Evolutionary conservation across 2,888 invertebrate species (phyloP), one percentile per base, ranked within the genome.

Genomic region (Drosophila incognita): DNA sequence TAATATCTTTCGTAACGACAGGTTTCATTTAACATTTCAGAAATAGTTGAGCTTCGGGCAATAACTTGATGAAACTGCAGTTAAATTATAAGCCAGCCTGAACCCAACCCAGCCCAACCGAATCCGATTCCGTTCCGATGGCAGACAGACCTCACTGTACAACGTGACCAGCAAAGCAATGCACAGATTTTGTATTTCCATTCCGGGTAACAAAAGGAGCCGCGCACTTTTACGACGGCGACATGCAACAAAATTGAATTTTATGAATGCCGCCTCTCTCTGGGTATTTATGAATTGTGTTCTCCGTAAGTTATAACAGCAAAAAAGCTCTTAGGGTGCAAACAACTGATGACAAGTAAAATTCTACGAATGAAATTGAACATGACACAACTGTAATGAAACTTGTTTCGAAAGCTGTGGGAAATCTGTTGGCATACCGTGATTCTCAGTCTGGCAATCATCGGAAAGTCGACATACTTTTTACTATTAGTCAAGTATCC

Each of bases 231-330:
- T 91, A 90, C 80, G 91, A 85, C 83, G 72, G 83, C 83, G 70
- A 74, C 87, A 87, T 87, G 89, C 87, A 89, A 87, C 89, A 87
- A 87, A 90, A 87, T 90, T 87, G 85, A 85, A 87, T 90, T 87
- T 90, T 89, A 83, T 89, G 83, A 89, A 83, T 83, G 78, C 69
- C 69, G 27, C 51, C 51, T 36, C 61, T 36, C 58, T 54, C 24
- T 57, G 70, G 69, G 74, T 85, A 89, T 89, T 85, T 89, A 89
- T 85, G 85, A 89, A 85, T 85, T 86, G 81, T 86, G 78, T 81
- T 85, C 76, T 59, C 54, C 66, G 64, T 38, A 57, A 83, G 65
- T 81, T 81, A 69, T 68, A 78, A 64, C 49, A 60, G 62, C 54
- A 29, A 24, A 66, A 72, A 76, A 80, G 83, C 85, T 85, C 83